Evolutionary conservation across 2,797 vertebrate genomes (phyloP), one percentile per base, ranked within the genome.

Genomic region (Poeciliopsis presidionis): DNA sequence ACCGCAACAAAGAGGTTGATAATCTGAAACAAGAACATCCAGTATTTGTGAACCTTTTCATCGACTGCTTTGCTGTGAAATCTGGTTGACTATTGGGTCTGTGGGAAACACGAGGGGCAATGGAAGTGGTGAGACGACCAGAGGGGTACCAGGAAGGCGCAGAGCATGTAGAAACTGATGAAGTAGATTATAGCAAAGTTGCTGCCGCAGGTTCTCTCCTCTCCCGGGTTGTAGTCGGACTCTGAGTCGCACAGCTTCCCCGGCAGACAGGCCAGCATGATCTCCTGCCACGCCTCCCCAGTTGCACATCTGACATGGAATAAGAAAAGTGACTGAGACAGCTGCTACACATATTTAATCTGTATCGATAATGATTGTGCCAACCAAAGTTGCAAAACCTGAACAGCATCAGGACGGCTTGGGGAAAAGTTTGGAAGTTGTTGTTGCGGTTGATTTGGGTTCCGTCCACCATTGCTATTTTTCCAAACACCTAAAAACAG

Each of bases 101-200:
- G 39, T 69, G 39, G n/a, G 2, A 49, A 1, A 78, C 49, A 76
- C n/a, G 39, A 33, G 9, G n/a, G 33, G 3, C 13, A 30, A 49
- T 72, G n/a, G 16, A 80, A 67, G 45, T 14, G 7, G 20, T 46
- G 51, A 51, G 7, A 2, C 20, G 8, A 30, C 22, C 20, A 39
- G 59, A 77, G 22, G 45, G 63, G 83, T 95, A 99, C 98, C 98
- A 99, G 95, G 90, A 99, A 99, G 0, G 98, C 98, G 79, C 98
- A 99, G 61, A 99, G 97, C 98, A 99, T 99, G 90, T 99, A 99
- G 94, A 99, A 99, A 85, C 96, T 99, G 95, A 99, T 99, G 91
- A 99, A 99, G 92, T 99, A 99, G 88, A 99, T 95, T 3, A 99
- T 97, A 83, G 98, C 97, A 59, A 99, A 99, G 92, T 96, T 95